These are phyloP conservation scores for Laothoe populi DNA, from an alignment of 2,888 invertebrate species.

Conservation along the genomic window DNA sequence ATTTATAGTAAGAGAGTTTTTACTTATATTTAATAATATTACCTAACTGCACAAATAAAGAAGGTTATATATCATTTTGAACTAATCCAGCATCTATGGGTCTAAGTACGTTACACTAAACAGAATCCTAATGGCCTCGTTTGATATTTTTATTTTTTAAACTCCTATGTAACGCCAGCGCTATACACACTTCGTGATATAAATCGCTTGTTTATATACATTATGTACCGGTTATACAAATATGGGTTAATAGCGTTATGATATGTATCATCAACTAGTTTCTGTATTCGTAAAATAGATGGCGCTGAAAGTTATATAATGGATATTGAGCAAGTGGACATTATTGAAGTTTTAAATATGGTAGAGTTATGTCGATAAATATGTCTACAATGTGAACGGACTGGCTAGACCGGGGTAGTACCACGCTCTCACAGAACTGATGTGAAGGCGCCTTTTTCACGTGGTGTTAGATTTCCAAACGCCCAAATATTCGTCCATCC, in stretches of 20 bases:
- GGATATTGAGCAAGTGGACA: too few relatives aligned
- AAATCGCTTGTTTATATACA: conserved; percentile 15
- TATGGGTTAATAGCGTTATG: neutral
- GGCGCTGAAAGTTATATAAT: neutral
- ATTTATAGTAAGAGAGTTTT: too few relatives aligned
- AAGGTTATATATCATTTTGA: neutral
- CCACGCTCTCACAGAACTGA: too few relatives aligned
- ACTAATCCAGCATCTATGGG: conserved; percentile 1
- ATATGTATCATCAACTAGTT: neutral
- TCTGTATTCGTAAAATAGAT: neutral
- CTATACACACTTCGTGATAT: neutral
- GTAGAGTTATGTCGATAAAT: too few relatives aligned
- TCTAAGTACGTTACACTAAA: conserved; percentile 7
- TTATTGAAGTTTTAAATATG: too few relatives aligned
- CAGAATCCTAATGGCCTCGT: conserved; percentile 31
- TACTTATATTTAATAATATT: too few relatives aligned
- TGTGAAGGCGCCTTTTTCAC: too few relatives aligned
- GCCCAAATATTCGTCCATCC: too few relatives aligned
- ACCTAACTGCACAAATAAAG: too few relatives aligned
- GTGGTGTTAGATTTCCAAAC: too few relatives aligned
- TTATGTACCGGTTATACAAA: conserved; percentile 12
- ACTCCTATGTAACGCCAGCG: conserved; percentile 2
- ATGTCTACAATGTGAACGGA: too few relatives aligned
- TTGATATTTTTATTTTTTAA: conserved; percentile 27
- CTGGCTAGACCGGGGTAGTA: too few relatives aligned